Evolutionary conservation across 1,140 invertebrate genomes (phyloP), one percentile per base, ranked within the genome.

Genomic region (Lineus longissimus): DNA sequence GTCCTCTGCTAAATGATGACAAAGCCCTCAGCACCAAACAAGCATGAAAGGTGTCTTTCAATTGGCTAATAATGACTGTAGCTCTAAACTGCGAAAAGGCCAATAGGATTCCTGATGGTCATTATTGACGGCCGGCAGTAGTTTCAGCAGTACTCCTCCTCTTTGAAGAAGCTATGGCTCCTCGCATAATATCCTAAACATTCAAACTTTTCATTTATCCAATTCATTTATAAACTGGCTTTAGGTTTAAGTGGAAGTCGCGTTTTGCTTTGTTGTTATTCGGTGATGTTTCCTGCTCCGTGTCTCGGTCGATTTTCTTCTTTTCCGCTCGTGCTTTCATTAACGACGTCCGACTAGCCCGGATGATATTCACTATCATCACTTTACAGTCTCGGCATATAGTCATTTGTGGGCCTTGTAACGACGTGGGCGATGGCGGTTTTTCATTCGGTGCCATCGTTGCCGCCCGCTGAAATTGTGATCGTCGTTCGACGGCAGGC

Each of bases 381-480:
- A 90, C 89, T 76, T 94, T 93, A 82, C 94, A 97, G 83, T 96
- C 94, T 74, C 92, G 88, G 78, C 94, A 97, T 22, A 96, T 92
- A 33, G 89, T 87, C 87, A 94, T 92, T 70, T 91, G 86, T 40
- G 91, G 87, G 54, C 91, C 91, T 67, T 88, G 87, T 62, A 90
- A 77, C 58, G 55, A 87, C 85, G 73, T 91, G 87, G 69, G 33
- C 19, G 67, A 59, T 23, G 65, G 62, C n/a, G 70, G 62, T 57
- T 64, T 66, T 72, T 59, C 67, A 68, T 62, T 63, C 71, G 66
- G 55, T 59, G 60, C 61, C 40, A 73, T 73, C 64, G 71, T 84
- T 79, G 62, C 82, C 68, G 71, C 81, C 73, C 72, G 78, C 75
- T 71, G 70, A 30, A 79, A 61, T 1, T 66, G 63, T 51, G 63